Conservation (phyloP, 2,797 vertebrate genomes). For the Melanogrammus aeglefinus region DNA sequence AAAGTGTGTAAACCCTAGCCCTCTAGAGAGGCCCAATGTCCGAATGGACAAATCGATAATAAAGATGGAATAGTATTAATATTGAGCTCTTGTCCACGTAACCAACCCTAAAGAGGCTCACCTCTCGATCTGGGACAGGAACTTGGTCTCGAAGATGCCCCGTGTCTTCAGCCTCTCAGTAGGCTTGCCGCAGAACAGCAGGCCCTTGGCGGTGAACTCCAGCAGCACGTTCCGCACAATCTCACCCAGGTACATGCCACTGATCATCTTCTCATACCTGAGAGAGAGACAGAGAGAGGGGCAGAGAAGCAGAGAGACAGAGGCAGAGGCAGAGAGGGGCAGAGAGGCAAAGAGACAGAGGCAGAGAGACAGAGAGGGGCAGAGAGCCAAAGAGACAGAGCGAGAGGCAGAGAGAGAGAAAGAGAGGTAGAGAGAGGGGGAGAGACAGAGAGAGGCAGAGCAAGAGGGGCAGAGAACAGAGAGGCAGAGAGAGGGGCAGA, state of each 20-base stretch:
- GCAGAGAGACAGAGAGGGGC: too few relatives aligned
- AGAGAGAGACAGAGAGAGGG: background rate
- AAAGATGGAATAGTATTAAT: background rate
- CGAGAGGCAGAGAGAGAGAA: background rate
- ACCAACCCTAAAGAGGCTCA: slow-evolving; percentile 51
- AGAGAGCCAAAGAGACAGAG: background rate
- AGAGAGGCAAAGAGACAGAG: background rate
- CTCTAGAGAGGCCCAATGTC: too few relatives aligned
- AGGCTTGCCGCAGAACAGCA: slow-evolving; percentile 89
- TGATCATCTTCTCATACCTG: slow-evolving; percentile 98
- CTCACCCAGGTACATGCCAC: slow-evolving; percentile 96
- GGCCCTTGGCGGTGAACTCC: slow-evolving; percentile 85
- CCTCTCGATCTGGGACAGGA: slow-evolving; percentile 97
- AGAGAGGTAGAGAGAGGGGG: background rate
- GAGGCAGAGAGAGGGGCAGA: background rate
- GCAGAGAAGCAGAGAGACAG: background rate
- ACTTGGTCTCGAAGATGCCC: slow-evolving; percentile 96
- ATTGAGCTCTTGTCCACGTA: background rate
- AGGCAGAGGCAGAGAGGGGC: background rate
- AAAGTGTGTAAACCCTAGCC: background rate
- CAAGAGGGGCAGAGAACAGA: background rate
- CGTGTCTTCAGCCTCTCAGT: slow-evolving; percentile 90
- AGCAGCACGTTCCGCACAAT: slow-evolving; percentile 89
- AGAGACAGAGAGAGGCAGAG: background rate
- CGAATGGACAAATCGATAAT: background rate